A percentile compares a stretch with the other conserved stretches of the same genome.
phyloP scores from a whole-genome alignment of 2,888 invertebrate species.

The Zele albiditarsus region DNA sequence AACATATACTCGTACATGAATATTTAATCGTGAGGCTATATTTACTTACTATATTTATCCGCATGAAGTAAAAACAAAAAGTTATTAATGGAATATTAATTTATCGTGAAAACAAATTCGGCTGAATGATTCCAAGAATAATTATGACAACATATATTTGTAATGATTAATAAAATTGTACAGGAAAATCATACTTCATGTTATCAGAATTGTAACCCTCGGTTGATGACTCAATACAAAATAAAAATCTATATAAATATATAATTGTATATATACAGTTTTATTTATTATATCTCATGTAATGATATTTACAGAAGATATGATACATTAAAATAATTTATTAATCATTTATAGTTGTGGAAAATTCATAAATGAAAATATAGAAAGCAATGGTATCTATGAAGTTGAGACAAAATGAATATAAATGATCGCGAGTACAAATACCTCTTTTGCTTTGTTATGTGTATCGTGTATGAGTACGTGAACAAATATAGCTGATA shows the following conservation, averaged over 20 bases:
- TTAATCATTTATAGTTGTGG: background rate
- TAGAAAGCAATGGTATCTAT: background rate
- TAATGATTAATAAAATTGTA: background rate
- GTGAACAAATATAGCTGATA: constrained; percentile 39
- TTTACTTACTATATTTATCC: too few relatives aligned
- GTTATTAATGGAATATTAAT: too few relatives aligned
- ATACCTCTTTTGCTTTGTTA: background rate
- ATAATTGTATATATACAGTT: background rate
- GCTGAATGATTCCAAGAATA: background rate
- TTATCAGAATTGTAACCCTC: background rate
- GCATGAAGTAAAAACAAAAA: too few relatives aligned
- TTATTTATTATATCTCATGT: background rate
- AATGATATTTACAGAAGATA: background rate
- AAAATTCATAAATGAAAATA: background rate
- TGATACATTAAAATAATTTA: background rate
- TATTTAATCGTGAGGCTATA: too few relatives aligned
- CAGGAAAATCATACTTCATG: background rate
- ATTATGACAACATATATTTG: background rate
- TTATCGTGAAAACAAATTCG: background rate
- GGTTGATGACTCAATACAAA: background rate
- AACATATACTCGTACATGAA: too few relatives aligned
- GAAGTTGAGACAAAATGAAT: background rate
- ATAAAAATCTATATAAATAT: background rate
- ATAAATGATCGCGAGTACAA: background rate
- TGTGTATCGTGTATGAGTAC: constrained; percentile 8